These are phyloP conservation scores for Gonatopus flavifemur DNA, from an alignment of 1,140 invertebrate genomes.

Conservation along the genomic window DNA sequence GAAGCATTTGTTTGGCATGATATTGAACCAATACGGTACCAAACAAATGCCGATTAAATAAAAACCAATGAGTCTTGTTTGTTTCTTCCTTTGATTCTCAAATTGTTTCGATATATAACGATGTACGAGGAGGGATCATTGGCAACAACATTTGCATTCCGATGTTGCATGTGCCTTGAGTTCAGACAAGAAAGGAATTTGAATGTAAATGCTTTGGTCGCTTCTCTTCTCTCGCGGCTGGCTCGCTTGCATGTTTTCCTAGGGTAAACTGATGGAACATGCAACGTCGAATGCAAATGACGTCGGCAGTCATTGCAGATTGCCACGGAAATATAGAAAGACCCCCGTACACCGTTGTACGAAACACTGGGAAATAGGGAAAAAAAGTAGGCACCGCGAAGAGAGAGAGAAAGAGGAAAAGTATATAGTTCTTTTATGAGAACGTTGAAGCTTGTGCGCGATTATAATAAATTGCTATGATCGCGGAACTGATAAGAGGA, in stretches of 20 bases:
- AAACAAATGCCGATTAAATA: no score
- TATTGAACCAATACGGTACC: no score
- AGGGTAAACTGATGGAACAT: slow-evolving; percentile 37
- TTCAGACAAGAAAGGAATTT: slow-evolving; percentile 29
- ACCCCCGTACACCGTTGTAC: neutral
- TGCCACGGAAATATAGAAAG: slow-evolving; percentile 29
- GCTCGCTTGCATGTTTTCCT: slow-evolving; percentile 33
- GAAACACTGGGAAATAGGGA: no score
- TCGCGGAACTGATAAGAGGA: slow-evolving; percentile 22
- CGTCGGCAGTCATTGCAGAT: slow-evolving; percentile 33
- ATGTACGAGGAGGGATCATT: slow-evolving; percentile 27
- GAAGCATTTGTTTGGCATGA: no score
- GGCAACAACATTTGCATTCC: slow-evolving; percentile 23
- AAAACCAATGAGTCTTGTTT: no score
- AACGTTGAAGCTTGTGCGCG: slow-evolving; percentile 25
- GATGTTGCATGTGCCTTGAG: slow-evolving; percentile 19
- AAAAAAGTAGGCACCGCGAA: no score
- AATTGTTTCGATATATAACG: slow-evolving; percentile 28
- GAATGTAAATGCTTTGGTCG: slow-evolving; percentile 35
- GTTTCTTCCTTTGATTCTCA: slow-evolving; percentile 26
- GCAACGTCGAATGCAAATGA: slow-evolving; percentile 39
- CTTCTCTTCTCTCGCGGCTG: neutral
- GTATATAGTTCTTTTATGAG: no score
- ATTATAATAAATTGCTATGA: slow-evolving; percentile 37
- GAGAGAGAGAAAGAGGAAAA: neutral